phyloP scores from a whole-genome alignment of 2,113 vertebrate genomes.

The Platanista minor region DNA sequence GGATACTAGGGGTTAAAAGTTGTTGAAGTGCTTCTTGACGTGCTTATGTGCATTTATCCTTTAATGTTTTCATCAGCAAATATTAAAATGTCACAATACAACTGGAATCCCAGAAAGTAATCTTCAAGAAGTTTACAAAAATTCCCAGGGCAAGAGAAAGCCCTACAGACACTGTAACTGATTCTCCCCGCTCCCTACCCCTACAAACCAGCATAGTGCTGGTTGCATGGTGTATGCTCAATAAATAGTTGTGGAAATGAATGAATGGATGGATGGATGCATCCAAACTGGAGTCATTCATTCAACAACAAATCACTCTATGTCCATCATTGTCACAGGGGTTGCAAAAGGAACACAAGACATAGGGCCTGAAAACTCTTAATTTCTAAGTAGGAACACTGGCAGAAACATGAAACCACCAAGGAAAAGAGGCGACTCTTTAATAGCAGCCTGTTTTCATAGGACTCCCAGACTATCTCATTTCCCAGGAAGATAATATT shows the following conservation, averaged over 20 bases:
- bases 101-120: neutral
- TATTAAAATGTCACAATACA: neutral
- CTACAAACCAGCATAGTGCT: neutral
- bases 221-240: neutral
- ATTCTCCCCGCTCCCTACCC: neutral
- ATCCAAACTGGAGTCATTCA: neutral
- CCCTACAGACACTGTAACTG: neutral
- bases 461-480: constrained; percentile 22
- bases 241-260: neutral
- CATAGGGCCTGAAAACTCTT: neutral
- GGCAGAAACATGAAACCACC: constrained; percentile 53
- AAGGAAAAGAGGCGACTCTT: constrained; percentile 33
- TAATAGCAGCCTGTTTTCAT: constrained; percentile 24
- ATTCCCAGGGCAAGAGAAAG: neutral
- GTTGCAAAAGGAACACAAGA: neutral
- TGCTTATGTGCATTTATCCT: neutral
- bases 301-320: neutral
- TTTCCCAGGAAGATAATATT: constrained; percentile 55
- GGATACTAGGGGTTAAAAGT: neutral
- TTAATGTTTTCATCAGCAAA: neutral
- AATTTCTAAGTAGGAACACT: constrained; percentile 12
- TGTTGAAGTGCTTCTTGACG: neutral
- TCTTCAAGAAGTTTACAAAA: neutral
- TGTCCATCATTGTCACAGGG: neutral
- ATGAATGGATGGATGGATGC: neutral